phyloP scores from a whole-genome alignment of 1,140 invertebrate genomes.

The Daktulosphaira vitifoliae region DNA sequence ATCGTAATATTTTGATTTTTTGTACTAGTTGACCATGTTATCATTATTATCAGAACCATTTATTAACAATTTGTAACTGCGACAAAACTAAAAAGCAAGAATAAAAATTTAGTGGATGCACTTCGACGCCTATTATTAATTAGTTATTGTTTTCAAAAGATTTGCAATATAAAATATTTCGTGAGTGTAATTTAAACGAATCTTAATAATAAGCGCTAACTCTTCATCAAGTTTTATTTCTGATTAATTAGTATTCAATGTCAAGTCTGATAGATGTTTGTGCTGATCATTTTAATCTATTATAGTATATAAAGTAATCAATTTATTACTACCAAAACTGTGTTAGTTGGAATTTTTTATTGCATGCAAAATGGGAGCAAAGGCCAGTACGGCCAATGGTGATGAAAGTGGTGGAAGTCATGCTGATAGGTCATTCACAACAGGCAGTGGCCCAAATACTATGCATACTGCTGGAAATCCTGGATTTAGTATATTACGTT shows the following conservation, averaged over 20 bases:
- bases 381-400: constrained; percentile 65
- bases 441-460: constrained; percentile 57
- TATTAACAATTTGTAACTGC: constrained; percentile 27
- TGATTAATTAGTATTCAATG: no score
- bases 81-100: background rate
- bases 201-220: no score
- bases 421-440: constrained; percentile 64
- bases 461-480: constrained; percentile 51
- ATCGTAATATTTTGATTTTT: background rate
- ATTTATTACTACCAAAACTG: no score
- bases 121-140: no score
- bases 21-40: constrained; percentile 30
- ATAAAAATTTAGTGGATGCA: no score
- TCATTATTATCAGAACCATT: constrained; percentile 30
- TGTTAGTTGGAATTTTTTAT: background rate
- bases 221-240: no score
- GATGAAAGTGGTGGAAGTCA: constrained; percentile 61
- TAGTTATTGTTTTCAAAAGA: no score
- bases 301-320: background rate
- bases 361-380: constrained; percentile 60
- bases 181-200: no score
- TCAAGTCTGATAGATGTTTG: background rate
- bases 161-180: no score
- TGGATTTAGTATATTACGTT: constrained; percentile 63
- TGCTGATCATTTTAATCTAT: background rate